These are phyloP conservation scores for Notechis scutatus DNA, from an alignment of 2,113 vertebrate genomes.

Conservation along the genomic window DNA sequence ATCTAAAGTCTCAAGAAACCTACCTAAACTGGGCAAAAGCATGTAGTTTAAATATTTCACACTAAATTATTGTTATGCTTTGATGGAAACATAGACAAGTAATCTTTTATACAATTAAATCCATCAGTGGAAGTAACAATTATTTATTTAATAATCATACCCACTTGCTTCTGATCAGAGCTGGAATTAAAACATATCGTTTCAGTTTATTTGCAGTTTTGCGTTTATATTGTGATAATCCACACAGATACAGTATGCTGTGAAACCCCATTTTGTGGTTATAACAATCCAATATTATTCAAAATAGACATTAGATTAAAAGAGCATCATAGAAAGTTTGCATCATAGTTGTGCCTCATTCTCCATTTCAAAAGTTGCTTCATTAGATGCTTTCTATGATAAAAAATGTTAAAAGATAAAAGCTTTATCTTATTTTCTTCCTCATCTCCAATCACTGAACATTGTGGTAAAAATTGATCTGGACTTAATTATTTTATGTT, in stretches of 20 bases:
- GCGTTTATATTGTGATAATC: conserved; percentile 7
- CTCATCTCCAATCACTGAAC: not conserved
- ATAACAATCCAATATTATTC: conserved; percentile 22
- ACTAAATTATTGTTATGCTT: conserved; percentile 34
- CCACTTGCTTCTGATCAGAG: not conserved
- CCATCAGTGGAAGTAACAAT: conserved; percentile 3
- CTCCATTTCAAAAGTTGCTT: not conserved
- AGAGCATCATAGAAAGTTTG: conserved; percentile 21
- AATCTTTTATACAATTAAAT: conserved; percentile 24
- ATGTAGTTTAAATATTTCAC: conserved; percentile 11
- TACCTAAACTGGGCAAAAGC: not conserved
- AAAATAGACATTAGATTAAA: conserved; percentile 39
- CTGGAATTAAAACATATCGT: conserved; percentile 31
- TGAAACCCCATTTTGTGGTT: not conserved
- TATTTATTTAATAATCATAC: conserved; percentile 12
- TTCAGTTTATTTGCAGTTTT: conserved; percentile 37
- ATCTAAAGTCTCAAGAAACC: not conserved
- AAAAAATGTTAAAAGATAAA: no score
- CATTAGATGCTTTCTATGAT: not conserved
- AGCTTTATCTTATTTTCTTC: not conserved
- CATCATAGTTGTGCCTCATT: conserved; percentile 13
- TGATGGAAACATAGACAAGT: conserved; percentile 37
- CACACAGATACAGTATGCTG: not conserved
- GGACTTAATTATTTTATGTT: not conserved
- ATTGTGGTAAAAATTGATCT: not conserved